A percentile compares a stretch with the other conserved stretches of the same genome.
phyloP scores from a whole-genome alignment of 2,888 invertebrate species.

The Lithodes maja region DNA sequence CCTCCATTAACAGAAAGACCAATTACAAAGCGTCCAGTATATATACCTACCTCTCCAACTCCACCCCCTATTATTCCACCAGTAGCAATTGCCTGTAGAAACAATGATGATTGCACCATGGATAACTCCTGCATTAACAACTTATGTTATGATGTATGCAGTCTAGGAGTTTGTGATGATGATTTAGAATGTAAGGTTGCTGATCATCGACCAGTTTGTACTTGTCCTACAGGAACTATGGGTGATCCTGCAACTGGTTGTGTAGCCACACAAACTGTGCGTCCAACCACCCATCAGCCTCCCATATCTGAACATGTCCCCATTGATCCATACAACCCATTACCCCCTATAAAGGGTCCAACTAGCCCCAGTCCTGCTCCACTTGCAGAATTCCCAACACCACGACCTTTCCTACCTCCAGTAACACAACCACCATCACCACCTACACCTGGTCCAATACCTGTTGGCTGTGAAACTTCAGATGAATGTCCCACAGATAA shows the following conservation, averaged over 20 bases:
- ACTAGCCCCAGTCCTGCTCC: conserved; percentile 31
- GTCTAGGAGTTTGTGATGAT: conserved; percentile 85
- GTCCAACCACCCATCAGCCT: conserved; percentile 1
- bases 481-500: conserved; percentile 63
- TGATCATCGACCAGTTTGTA: conserved; percentile 90
- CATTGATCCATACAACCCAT: not conserved
- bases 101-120: conserved; percentile 57
- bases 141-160: conserved; percentile 80
- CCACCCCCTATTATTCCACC: conserved; percentile 48
- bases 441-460: conserved; percentile 59
- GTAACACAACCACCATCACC: conserved; percentile 71
- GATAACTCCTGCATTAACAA: conserved; percentile 65
- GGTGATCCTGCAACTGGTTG: conserved; percentile 72
- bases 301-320: conserved; percentile 8
- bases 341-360: conserved; percentile 31
- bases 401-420: conserved; percentile 69
- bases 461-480: conserved; percentile 61
- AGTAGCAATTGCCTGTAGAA: conserved; percentile 48
- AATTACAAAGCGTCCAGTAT: conserved; percentile 22
- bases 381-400: conserved; percentile 33
- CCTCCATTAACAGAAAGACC: conserved; percentile 11
- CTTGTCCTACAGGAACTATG: conserved; percentile 83
- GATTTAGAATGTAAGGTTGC: conserved; percentile 88
- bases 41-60: conserved; percentile 13
- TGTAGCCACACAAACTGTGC: conserved; percentile 36